phyloP scores from a whole-genome alignment of 2,888 invertebrate genomes.

The Drosophila barbarae region DNA sequence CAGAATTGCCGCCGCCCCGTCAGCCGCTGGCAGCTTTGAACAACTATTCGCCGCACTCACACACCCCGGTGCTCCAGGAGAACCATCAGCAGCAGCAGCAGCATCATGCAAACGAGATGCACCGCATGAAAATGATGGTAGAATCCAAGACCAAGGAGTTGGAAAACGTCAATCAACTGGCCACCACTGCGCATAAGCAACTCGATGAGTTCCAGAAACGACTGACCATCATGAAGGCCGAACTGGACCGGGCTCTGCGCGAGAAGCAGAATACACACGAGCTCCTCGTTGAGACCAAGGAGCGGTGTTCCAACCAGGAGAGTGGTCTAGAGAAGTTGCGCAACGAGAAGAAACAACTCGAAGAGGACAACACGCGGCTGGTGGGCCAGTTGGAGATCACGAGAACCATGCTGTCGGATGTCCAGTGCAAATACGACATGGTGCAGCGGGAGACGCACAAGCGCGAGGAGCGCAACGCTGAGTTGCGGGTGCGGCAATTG shows the following conservation, averaged over 20 bases:
- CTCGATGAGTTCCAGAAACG: constrained; percentile 81
- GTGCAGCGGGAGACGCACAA: constrained; percentile 75
- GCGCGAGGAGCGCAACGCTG: constrained; percentile 74
- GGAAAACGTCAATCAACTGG: constrained; percentile 79
- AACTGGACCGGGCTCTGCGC: constrained; percentile 82
- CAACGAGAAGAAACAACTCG: constrained; percentile 79
- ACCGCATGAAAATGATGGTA: constrained; percentile 69
- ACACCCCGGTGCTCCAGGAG: constrained; percentile 13
- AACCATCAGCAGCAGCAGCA: constrained; percentile 17
- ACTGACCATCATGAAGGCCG: constrained; percentile 82
- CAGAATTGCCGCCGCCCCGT: constrained; percentile 57
- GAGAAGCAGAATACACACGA: constrained; percentile 84
- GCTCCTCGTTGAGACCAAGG: constrained; percentile 81
- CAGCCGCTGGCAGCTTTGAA: constrained; percentile 12
- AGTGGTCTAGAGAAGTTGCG: constrained; percentile 71
- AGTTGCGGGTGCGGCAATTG: constrained; percentile 79
- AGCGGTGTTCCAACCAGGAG: constrained; percentile 77
- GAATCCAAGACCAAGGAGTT: constrained; percentile 80
- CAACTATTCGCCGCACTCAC: constrained; percentile 21
- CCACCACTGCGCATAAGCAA: constrained; percentile 65
- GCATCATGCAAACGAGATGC: constrained; percentile 55
- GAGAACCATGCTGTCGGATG: constrained; percentile 81
- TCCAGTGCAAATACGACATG: constrained; percentile 78
- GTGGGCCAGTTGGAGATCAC: constrained; percentile 82
- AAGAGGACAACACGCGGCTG: constrained; percentile 80